Percentiles rank a stretch among this genome's conserved stretches.
phyloP scores from a whole-genome alignment of 2,113 vertebrate species.

The Pelvicachromis taeniatus region DNA sequence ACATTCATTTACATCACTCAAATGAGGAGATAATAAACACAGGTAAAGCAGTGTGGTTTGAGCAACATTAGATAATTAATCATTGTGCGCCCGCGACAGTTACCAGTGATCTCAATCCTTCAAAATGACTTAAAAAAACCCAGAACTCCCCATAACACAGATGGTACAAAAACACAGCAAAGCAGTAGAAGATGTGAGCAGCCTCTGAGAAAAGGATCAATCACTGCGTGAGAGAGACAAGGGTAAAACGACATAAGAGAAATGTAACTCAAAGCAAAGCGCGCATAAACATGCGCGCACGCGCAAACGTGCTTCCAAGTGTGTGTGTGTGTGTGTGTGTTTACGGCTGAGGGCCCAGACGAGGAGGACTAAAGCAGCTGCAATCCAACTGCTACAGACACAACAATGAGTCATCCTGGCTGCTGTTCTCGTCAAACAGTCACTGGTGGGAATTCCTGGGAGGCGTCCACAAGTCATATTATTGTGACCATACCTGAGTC shows the following conservation, averaged over 20 bases:
- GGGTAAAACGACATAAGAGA: slow-evolving; percentile 33
- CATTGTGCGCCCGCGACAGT: slow-evolving; percentile 20
- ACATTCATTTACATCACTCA: slow-evolving; percentile 34
- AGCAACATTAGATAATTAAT: slow-evolving; percentile 38
- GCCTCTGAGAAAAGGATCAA: slow-evolving; percentile 55
- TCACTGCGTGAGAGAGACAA: slow-evolving; percentile 31
- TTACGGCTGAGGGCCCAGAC: slow-evolving; percentile 8
- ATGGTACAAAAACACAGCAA: slow-evolving; percentile 45
- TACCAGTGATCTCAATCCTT: slow-evolving; percentile 5
- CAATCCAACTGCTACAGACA: slow-evolving; percentile 48
- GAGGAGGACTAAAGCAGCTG: slow-evolving; percentile 22
- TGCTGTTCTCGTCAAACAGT: slow-evolving; percentile 32
- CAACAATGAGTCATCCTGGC: slow-evolving; percentile 56
- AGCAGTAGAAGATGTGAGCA: slow-evolving; percentile 20
- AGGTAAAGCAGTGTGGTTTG: slow-evolving; percentile 24
- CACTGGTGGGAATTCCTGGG: slow-evolving; percentile 37
- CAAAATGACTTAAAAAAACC: slow-evolving; percentile 19
- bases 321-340: background rate
- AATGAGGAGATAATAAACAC: slow-evolving; percentile 42
- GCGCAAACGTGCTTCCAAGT: background rate
- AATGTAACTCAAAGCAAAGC: slow-evolving; percentile 33
- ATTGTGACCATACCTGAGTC: background rate
- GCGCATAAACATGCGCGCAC: background rate
- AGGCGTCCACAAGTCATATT: background rate
- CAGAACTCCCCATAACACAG: slow-evolving; percentile 39